These are phyloP conservation scores for Athetis lepigone DNA, from an alignment of 2,888 invertebrate genomes.

Conservation along the genomic window DNA sequence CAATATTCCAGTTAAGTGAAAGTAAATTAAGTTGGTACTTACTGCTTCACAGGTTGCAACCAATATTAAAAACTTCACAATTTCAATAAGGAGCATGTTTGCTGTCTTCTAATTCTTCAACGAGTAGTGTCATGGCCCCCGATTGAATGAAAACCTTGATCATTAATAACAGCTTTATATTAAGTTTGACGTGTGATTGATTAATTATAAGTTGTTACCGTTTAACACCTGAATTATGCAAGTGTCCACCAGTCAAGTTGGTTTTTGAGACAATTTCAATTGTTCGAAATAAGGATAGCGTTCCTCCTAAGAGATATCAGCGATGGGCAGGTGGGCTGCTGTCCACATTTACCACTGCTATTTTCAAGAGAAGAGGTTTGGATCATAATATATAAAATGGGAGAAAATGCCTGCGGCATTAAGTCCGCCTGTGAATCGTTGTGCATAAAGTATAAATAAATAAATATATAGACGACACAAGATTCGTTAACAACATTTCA, in stretches of 20 bases:
- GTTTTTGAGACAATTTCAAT: background rate
- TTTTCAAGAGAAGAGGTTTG: no score
- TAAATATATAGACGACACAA: no score
- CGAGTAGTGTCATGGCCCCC: conserved; percentile 66
- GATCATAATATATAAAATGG: no score
- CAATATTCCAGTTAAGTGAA: no score
- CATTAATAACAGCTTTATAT: conserved; percentile 69
- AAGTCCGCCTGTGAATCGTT: no score
- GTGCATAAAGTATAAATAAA: no score
- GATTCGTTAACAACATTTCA: no score
- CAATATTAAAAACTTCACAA: conserved; percentile 74
- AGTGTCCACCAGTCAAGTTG: conserved; percentile 41
- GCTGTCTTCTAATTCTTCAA: conserved; percentile 33
- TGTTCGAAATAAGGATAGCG: background rate
- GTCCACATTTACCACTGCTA: no score
- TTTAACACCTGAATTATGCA: conserved; percentile 51
- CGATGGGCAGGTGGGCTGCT: no score
- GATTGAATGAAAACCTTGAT: conserved; percentile 68
- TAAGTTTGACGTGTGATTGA: conserved; percentile 54
- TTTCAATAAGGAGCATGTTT: conserved; percentile 70
- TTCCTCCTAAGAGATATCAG: background rate
- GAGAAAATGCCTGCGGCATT: no score
- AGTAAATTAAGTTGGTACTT: conserved; percentile 69
- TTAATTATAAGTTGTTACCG: conserved; percentile 52
- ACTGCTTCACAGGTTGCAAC: conserved; percentile 78